Conservation (phyloP, 2,888 invertebrate genomes). For the Dryomyza anilis region DNA sequence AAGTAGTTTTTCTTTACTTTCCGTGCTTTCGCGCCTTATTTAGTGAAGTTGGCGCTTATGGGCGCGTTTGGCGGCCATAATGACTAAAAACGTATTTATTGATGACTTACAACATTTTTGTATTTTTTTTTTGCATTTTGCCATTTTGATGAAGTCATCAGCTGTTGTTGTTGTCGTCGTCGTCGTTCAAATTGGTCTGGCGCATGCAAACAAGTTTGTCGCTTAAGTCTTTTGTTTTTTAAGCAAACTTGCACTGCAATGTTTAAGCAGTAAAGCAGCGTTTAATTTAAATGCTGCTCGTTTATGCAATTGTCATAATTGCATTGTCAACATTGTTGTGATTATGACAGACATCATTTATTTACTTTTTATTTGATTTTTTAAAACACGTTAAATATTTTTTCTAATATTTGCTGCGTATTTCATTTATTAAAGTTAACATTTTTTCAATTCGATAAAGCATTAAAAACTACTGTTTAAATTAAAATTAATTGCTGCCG, state of each 20-base stretch:
- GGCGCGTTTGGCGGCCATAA: background rate
- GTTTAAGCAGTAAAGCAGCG: background rate
- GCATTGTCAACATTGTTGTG: background rate
- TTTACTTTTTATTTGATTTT: too few species aligned
- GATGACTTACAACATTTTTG: too few species aligned
- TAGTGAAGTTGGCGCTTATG: background rate
- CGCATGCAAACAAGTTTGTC: background rate
- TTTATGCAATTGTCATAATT: background rate
- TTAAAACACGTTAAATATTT: too few species aligned
- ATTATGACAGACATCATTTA: too few species aligned
- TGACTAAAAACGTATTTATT: background rate
- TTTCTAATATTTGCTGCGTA: too few species aligned
- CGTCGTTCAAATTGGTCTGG: background rate
- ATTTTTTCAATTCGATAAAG: too few species aligned
- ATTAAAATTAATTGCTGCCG: too few species aligned
- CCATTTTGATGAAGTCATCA: background rate
- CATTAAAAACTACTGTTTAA: too few species aligned
- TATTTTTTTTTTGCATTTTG: background rate
- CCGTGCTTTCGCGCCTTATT: background rate
- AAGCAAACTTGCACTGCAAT: background rate
- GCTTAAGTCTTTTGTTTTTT: conserved; percentile 4
- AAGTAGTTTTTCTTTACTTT: background rate
- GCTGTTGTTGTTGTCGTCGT: background rate
- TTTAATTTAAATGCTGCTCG: background rate
- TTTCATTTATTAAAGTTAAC: too few species aligned